These are phyloP conservation scores for Hemicordylus capensis DNA, from an alignment of 2,113 vertebrate genomes.

Conservation along the genomic window DNA sequence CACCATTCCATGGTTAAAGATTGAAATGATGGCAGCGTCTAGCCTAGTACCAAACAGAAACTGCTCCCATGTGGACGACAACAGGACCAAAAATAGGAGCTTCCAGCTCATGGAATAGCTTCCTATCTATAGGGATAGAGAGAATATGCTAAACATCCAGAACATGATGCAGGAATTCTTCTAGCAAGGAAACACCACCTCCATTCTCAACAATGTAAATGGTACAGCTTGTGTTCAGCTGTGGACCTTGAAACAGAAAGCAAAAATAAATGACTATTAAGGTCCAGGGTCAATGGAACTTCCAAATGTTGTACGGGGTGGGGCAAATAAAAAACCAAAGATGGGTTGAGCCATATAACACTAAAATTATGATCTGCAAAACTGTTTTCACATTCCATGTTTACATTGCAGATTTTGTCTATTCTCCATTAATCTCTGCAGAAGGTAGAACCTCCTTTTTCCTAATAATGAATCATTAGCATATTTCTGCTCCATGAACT, in stretches of 20 bases:
- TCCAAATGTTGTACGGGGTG: neutral
- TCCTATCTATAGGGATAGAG: neutral
- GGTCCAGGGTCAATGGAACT: neutral
- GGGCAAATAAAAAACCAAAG: neutral
- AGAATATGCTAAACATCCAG: neutral
- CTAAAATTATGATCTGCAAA: neutral
- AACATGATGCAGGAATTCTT: neutral
- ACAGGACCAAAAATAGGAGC: neutral
- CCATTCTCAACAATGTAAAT: conserved; percentile 34
- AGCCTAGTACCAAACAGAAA: neutral
- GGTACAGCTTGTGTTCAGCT: neutral
- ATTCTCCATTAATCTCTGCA: neutral
- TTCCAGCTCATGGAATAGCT: neutral
- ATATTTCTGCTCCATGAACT: neutral
- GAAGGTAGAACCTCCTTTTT: neutral
- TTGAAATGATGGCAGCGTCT: neutral
- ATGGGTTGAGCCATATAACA: neutral
- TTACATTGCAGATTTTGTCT: too few relatives aligned
- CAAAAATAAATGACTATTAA: neutral
- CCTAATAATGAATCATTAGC: neutral
- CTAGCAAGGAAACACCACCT: conserved; percentile 29
- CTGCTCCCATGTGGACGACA: neutral
- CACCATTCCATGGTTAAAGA: neutral
- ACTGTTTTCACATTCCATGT: neutral
- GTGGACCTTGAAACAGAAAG: neutral